Conservation (phyloP, 2,888 invertebrate genomes). For the Microctonus aethiopoides region DNA sequence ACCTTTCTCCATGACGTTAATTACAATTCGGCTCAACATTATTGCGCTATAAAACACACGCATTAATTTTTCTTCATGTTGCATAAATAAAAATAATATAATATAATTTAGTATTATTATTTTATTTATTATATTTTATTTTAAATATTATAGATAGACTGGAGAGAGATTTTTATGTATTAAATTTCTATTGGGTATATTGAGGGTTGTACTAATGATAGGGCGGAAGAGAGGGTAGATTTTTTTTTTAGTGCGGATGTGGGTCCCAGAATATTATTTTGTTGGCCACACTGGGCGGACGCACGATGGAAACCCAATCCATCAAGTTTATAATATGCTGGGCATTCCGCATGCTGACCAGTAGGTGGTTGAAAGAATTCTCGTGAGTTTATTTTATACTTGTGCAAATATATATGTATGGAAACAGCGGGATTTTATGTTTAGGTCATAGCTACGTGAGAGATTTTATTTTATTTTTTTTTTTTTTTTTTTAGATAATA, state of each 20-base stretch:
- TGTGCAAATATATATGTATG: neutral
- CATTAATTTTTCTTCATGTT: conserved; percentile 20
- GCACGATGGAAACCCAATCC: conserved; percentile 23
- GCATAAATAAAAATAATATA: neutral
- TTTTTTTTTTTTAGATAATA: neutral
- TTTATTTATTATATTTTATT: neutral
- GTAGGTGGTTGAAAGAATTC: conserved; percentile 38
- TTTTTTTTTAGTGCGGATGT: neutral
- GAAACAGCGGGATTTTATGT: neutral
- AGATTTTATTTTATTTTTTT: neutral
- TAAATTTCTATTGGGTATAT: conserved; percentile 2
- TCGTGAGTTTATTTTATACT: conserved; percentile 21
- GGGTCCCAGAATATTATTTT: conserved; percentile 4
- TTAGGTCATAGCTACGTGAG: too few relatives aligned
- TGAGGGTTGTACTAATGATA: neutral
- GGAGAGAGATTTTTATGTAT: too few relatives aligned
- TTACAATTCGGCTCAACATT: conserved; percentile 36
- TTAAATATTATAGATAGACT: too few relatives aligned
- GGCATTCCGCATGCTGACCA: conserved; percentile 36
- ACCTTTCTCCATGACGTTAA: conserved; percentile 37
- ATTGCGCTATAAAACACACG: conserved; percentile 21
- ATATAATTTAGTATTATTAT: conserved; percentile 22
- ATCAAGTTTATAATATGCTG: conserved; percentile 43
- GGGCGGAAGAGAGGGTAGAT: neutral
- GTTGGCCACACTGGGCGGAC: neutral